A percentile compares a stretch with the other conserved stretches of the same genome.
These are phyloP conservation scores for Apocheima hispidaria DNA, from an alignment of 2,888 invertebrate genomes.

Conservation along the genomic window DNA sequence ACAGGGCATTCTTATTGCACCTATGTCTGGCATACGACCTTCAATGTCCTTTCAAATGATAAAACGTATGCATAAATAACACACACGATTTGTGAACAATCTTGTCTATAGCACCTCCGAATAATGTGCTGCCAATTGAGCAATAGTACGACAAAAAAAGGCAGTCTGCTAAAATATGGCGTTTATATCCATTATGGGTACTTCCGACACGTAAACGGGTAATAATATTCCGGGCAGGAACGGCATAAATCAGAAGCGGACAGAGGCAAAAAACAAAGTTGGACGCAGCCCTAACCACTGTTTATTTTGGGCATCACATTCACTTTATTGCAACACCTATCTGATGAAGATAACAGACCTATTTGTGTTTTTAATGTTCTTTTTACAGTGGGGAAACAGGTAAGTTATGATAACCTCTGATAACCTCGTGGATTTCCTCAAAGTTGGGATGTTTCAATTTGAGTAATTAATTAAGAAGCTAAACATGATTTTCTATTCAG, in stretches of 20 bases:
- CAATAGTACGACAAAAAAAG: constrained; percentile 32
- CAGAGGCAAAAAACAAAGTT: constrained; percentile 75
- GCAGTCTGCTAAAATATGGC: constrained; percentile 67
- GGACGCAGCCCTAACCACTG: constrained; percentile 68
- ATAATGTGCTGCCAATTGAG: constrained; percentile 60
- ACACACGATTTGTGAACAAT: constrained; percentile 53
- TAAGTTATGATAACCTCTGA: constrained; percentile 1
- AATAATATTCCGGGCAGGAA: constrained; percentile 81
- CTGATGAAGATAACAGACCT: constrained; percentile 58
- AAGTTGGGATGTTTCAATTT: not conserved
- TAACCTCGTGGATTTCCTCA: not conserved
- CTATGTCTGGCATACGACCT: constrained; percentile 13
- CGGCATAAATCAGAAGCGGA: constrained; percentile 81
- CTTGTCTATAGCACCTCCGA: constrained; percentile 50
- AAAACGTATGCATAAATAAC: constrained; percentile 43
- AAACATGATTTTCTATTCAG: no score
- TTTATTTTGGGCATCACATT: constrained; percentile 74
- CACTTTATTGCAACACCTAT: constrained; percentile 66
- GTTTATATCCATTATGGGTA: constrained; percentile 83
- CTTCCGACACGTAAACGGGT: constrained; percentile 77
- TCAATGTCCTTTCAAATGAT: constrained; percentile 39
- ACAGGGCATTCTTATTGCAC: constrained; percentile 8
- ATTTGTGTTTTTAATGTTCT: constrained; percentile 49
- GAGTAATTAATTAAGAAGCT: no score
- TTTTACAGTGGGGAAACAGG: constrained; percentile 26